Conservation (phyloP, 2,113 vertebrate species). For the Gambusia affinis region DNA sequence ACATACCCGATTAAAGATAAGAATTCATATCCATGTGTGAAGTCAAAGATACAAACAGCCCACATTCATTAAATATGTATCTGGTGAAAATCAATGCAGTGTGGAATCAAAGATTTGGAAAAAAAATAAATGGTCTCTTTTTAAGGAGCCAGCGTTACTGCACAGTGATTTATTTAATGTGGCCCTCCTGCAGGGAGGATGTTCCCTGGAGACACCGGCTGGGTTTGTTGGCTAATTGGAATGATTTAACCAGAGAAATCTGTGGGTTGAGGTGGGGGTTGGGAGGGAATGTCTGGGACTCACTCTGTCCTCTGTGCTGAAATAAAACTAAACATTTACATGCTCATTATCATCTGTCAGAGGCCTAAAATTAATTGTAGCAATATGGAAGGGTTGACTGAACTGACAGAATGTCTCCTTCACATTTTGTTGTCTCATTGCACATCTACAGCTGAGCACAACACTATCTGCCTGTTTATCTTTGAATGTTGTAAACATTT, state of each 20-base stretch:
- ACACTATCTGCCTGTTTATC: not conserved
- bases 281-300: slow-evolving; percentile 9
- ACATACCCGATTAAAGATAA: slow-evolving; percentile 42
- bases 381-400: slow-evolving; percentile 28
- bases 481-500: not conserved
- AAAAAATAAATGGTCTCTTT: slow-evolving; percentile 34
- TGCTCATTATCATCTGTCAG: slow-evolving; percentile 62
- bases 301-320: slow-evolving; percentile 43
- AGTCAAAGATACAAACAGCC: slow-evolving; percentile 32
- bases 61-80: slow-evolving; percentile 54
- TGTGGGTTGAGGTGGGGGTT: not conserved
- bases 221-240: slow-evolving; percentile 74
- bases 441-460: not conserved
- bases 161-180: slow-evolving; percentile 68
- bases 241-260: slow-evolving; percentile 67
- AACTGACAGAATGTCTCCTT: not conserved
- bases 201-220: slow-evolving; percentile 68
- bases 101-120: slow-evolving; percentile 58
- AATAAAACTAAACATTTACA: slow-evolving; percentile 69
- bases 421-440: slow-evolving; percentile 6
- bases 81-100: slow-evolving; percentile 54
- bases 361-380: slow-evolving; percentile 55
- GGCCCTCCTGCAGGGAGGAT: slow-evolving; percentile 63
- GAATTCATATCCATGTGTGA: slow-evolving; percentile 39
- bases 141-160: slow-evolving; percentile 52